These are phyloP conservation scores for Erinaceus europaeus DNA, from an alignment of 2,113 vertebrate species.

Conservation along the genomic window DNA sequence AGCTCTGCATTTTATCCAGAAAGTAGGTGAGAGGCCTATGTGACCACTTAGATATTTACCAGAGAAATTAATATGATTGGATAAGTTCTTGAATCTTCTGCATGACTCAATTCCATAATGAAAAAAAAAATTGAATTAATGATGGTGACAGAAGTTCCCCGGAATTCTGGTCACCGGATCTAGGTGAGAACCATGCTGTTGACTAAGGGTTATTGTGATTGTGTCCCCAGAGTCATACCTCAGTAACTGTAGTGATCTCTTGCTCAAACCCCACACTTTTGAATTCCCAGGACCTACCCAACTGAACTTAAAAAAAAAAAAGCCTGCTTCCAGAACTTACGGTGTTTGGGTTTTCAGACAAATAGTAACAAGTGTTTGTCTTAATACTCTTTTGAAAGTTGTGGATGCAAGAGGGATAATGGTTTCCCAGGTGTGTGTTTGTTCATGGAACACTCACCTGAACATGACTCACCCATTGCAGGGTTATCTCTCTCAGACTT, in stretches of 20 bases:
- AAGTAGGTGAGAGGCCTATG: not conserved
- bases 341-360: constrained; percentile 25
- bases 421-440: not conserved
- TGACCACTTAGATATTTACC: not conserved
- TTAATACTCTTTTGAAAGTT: not conserved
- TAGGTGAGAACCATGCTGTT: not conserved
- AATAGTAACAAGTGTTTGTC: not conserved
- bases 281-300: constrained; percentile 34
- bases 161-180: not conserved
- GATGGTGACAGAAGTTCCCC: not conserved
- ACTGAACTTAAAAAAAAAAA: constrained; percentile 30
- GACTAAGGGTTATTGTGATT: not conserved
- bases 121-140: not conserved
- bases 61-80: not conserved
- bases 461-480: not conserved
- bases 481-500: fast-evolving
- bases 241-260: not conserved
- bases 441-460: not conserved
- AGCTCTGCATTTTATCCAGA: not conserved
- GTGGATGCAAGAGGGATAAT: not conserved
- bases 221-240: no score
- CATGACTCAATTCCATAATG: constrained; percentile 11
- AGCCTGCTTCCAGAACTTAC: not conserved
- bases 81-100: not conserved
- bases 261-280: constrained; percentile 23